Conservation (phyloP, 64 coral and sea anemone species). For the Hydrozoanthus tunicans region DNA sequence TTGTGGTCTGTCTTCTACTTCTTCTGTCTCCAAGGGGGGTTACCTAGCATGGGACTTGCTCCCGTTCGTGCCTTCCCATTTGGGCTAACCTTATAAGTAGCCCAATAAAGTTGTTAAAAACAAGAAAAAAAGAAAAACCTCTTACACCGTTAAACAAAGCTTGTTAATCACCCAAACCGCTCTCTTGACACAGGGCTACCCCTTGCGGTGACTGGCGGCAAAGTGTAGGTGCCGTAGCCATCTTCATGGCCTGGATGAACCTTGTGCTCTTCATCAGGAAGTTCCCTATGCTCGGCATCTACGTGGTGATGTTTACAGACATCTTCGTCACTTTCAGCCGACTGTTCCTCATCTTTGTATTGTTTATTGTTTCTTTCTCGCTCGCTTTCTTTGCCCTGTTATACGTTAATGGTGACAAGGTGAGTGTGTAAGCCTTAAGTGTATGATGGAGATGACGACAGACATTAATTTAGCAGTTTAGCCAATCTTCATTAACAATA, state of each 20-base stretch:
- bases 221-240: slow-evolving; percentile 61
- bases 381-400: slow-evolving; percentile 55
- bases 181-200: not conserved
- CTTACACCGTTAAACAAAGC: too few species aligned
- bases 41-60: too few species aligned
- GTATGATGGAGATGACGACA: not conserved
- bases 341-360: slow-evolving; percentile 58
- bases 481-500: too few species aligned
- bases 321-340: slow-evolving; percentile 52
- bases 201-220: slow-evolving; percentile 66
- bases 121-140: too few species aligned
- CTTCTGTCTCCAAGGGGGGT: too few species aligned
- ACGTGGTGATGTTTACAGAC: slow-evolving; percentile 73
- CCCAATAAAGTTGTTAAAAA: too few species aligned
- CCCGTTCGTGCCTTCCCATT: too few species aligned
- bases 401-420: slow-evolving; percentile 48
- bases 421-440: not conserved
- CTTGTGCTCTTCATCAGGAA: slow-evolving; percentile 63
- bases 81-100: too few species aligned
- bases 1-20: too few species aligned
- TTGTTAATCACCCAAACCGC: not conserved
- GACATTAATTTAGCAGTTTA: too few species aligned
- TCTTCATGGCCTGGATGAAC: slow-evolving; percentile 68
- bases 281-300: slow-evolving; percentile 70
- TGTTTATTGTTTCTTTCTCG: slow-evolving; percentile 63